Evolutionary conservation across 2,113 vertebrate species (phyloP), one percentile per base, ranked within the genome.

Genomic region (Scytalopus superciliaris): DNA sequence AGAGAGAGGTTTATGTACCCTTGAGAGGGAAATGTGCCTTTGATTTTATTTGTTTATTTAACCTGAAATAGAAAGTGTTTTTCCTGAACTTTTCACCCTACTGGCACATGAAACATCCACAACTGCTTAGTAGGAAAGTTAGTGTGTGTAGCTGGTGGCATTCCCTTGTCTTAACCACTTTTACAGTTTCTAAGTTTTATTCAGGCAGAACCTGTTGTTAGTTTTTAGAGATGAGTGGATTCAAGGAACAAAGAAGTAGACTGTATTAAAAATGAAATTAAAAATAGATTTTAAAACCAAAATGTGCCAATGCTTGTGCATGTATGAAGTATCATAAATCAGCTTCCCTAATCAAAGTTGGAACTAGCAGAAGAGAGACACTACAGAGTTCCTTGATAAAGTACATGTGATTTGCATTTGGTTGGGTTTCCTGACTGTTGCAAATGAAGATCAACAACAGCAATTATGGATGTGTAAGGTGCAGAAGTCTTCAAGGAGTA

Each of bases 1-100:
- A 87, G 42, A 59, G 19, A 68, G 33, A 50, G 11, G 9, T 59
- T 91, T 78, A 57, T 80, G 30, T 93, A 25, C 19, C 35, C 9
- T 72, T 33, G 19, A 67, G 35, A 89, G 19, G 30, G 11, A 96
- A 78, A 39, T 27, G 21, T 88, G 37, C 30, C 59, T 87, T 83
- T 50, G 7, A 21, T 84, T 91, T 88, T 72, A 27, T 92, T 87
- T 90, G 17, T 81, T 94, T 87, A 35, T 87, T 90, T 90, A 83
- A 74, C 45, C 10, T 88, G 67, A 66, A 86, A 59, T 57, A 45
- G 50, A 83, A 90, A n/a, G 23, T 24, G 8, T 84, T 90, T 87
- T 64, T 3, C 24, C 62, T 88, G 55, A 77, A 50, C n/a, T 77
- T 66, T 94, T 94, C 19, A 14, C 25, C 22, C 15, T 66, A 0